Percentiles rank a stretch among this genome's conserved stretches.
These are phyloP conservation scores for Halcyon smyrnensis DNA, from an alignment of 2,797 vertebrate species.

Conservation along the genomic window DNA sequence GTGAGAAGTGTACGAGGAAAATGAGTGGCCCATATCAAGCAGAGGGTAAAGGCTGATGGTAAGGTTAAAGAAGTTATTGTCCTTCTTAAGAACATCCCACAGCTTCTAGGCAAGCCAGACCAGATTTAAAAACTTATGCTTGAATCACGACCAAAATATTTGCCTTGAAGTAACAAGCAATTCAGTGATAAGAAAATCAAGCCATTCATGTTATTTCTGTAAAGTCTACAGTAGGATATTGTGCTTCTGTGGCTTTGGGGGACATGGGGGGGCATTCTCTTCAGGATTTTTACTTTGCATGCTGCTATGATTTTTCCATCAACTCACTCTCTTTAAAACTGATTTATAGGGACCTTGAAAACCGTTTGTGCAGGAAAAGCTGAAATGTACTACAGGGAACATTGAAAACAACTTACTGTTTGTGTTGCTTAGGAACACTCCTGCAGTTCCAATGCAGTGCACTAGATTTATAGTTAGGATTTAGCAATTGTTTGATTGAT, in stretches of 20 bases:
- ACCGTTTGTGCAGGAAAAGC: constrained; percentile 75
- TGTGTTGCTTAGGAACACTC: constrained; percentile 75
- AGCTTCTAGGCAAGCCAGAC: not conserved
- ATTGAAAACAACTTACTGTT: constrained; percentile 72
- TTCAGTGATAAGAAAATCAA: not conserved
- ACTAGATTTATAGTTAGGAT: constrained; percentile 73
- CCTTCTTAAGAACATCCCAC: not conserved
- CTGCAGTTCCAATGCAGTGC: constrained; percentile 60
- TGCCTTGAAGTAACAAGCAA: not conserved
- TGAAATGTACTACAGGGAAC: constrained; percentile 73
- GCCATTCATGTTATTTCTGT: not conserved
- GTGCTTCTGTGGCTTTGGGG: not conserved
- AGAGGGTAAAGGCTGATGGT: not conserved
- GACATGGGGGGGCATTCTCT: not conserved
- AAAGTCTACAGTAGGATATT: not conserved
- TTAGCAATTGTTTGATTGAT: constrained; percentile 78
- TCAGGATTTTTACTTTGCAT: constrained; percentile 58
- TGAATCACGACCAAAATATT: constrained; percentile 5
- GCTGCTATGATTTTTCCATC: constrained; percentile 72
- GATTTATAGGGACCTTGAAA: constrained; percentile 78
- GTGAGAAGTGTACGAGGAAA: not conserved
- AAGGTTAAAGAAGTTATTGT: not conserved
- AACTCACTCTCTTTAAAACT: constrained; percentile 73
- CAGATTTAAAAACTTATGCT: not conserved
- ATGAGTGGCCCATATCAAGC: not conserved